Evolutionary conservation across 2,113 vertebrate species (phyloP), one percentile per base, ranked within the genome.

Genomic region (Amazona guildingii): DNA sequence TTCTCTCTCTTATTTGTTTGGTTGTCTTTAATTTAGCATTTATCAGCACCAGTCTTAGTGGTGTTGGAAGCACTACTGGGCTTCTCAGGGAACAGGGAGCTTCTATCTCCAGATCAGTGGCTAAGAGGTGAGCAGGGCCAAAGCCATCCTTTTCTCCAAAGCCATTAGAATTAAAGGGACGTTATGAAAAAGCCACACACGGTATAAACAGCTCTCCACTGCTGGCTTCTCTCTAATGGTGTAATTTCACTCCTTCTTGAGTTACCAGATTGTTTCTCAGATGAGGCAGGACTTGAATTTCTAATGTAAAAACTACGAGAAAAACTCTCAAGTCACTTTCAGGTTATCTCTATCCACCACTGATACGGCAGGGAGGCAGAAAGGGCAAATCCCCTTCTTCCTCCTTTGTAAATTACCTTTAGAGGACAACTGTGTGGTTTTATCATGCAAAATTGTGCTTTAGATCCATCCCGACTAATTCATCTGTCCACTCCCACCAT

Each of bases 201-300:
- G 2, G 75, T 12, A 17, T 0, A 6, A 13, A 7, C 41, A 43
- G 28, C 82, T 43, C 75, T 39, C 17, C 83, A 0, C 5, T 10
- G 89, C 76, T 6, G 37, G 4, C 64, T 48, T 15, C 81, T 19
- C 35, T 14, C 61, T 31, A 13, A 5, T 1, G 27, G 70, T 48
- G 8, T 5, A 28, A 20, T 86, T 52, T 76, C 68, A 10, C 63
- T 63, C 55, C 86, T 83, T 25, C 96, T 95, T 88, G 4, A 52
- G 86, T 95, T 94, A 95, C 96, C 91, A 79, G 92, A 94, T 95
- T 88, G 83, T 68, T 86, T 88, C 86, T 81, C 80, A 81, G 92
- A 93, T 86, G 46, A 64, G 86, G 52, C 80, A 78, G 89, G 91
- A 92, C 91, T 94, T 94, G 96, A 94, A 96, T 95, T 95, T 88